phyloP scores from a whole-genome alignment of 2,888 invertebrate species.

The Pterostichus madidus region DNA sequence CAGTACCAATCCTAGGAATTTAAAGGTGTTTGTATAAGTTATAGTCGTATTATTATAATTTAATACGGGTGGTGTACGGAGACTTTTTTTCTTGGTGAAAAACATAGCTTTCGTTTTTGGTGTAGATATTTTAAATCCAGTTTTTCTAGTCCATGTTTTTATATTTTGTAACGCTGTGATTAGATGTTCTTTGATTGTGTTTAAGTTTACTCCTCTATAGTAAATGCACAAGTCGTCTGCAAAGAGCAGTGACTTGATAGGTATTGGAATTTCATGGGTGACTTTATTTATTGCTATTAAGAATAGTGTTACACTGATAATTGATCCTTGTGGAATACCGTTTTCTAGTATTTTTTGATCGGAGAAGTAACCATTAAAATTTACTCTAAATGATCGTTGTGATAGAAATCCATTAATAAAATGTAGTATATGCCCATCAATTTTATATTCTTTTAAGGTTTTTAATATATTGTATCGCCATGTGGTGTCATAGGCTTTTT shows the following conservation, averaged over 20 bases:
- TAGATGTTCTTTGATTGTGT: neutral
- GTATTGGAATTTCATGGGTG: neutral
- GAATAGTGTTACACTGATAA: slow-evolving; percentile 24
- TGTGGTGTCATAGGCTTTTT: too few relatives aligned
- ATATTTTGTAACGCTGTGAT: neutral
- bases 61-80: neutral
- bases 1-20: slow-evolving; percentile 25
- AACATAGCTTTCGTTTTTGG: slow-evolving; percentile 20
- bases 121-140: slow-evolving; percentile 5
- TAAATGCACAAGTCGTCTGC: slow-evolving; percentile 21
- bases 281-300: slow-evolving; percentile 11
- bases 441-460: slow-evolving; percentile 5
- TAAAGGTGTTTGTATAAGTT: neutral
- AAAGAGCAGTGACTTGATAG: slow-evolving; percentile 2
- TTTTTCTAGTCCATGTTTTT: slow-evolving; percentile 4
- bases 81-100: neutral
- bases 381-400: neutral
- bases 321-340: slow-evolving; percentile 15
- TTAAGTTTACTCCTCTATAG: neutral
- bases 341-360: neutral
- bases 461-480: neutral
- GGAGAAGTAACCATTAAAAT: neutral
- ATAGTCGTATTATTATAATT: neutral
- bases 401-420: neutral
- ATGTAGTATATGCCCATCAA: neutral